A percentile compares a stretch with the other conserved stretches of the same genome.
Evolutionary conservation across 1,140 invertebrate species (phyloP).

Genomic region (Zaprionus nigranus): DNA sequence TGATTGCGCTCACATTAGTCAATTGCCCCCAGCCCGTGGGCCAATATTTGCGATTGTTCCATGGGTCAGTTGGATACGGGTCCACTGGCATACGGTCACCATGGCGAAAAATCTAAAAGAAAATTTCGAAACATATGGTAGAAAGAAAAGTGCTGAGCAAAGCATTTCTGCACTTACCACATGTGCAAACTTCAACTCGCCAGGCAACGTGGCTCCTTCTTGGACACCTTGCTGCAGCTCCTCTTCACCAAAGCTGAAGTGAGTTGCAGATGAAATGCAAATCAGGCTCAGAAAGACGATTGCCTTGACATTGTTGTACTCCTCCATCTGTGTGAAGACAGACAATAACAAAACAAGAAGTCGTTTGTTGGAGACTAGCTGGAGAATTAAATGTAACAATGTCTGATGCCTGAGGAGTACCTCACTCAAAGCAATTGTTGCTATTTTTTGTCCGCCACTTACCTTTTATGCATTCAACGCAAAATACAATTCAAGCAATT

Average conservation of each 20-base stretch:
- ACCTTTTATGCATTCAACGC: conserved; percentile 37
- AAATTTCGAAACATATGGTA: conserved; percentile 10
- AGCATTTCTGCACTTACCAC: conserved; percentile 64
- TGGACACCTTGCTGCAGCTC: conserved; percentile 13
- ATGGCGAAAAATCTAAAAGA: conserved; percentile 88
- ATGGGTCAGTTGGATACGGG: conserved; percentile 92
- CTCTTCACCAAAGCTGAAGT: conserved; percentile 14
- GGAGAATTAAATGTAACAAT: background rate
- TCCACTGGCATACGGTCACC: conserved; percentile 92
- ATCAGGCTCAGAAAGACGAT: conserved; percentile 38
- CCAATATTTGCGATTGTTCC: conserved; percentile 89
- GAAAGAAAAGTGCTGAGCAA: conserved; percentile 8
- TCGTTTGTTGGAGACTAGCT: background rate
- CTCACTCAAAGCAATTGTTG: background rate
- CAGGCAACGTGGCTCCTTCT: conserved; percentile 45
- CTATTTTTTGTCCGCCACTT: conserved; percentile 16
- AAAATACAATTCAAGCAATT: conserved; percentile 13
- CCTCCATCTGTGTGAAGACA: conserved; percentile 38
- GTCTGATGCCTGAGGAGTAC: background rate
- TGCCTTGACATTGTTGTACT: conserved; percentile 32
- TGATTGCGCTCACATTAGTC: conserved; percentile 88
- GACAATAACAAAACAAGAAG: background rate
- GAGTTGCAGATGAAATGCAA: conserved; percentile 43
- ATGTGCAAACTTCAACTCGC: conserved; percentile 78
- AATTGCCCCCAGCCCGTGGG: conserved; percentile 91